Evolutionary conservation across 1,140 invertebrate species (phyloP).

Genomic region (Trachelipus rathkii): DNA sequence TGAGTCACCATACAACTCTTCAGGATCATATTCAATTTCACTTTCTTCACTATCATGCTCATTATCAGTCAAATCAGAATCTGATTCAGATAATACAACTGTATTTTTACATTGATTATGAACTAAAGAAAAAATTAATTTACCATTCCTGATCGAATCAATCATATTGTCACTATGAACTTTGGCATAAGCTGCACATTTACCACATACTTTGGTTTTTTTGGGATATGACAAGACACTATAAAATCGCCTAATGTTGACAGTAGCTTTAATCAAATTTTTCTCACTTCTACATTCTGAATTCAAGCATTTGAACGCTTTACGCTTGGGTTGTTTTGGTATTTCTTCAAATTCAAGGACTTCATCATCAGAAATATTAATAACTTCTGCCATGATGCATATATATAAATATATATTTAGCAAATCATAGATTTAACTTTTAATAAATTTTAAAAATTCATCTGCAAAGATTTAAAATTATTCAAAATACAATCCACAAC

Average conservation of each 20-base stretch:
- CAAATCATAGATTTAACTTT: no score
- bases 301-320: conserved; percentile 38
- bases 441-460: no score
- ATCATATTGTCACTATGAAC: conserved; percentile 31
- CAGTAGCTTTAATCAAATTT: conserved; percentile 30
- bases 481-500: no score
- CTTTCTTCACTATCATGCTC: background rate
- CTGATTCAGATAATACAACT: conserved; percentile 39
- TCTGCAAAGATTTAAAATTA: no score
- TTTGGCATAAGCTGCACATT: conserved; percentile 25
- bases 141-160: conserved; percentile 19
- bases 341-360: background rate
- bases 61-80: conserved; percentile 41
- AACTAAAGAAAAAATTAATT: conserved; percentile 32
- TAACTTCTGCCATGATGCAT: conserved; percentile 30
- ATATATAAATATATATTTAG: no score
- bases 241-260: conserved; percentile 35
- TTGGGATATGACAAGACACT: conserved; percentile 43
- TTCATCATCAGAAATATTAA: conserved; percentile 35
- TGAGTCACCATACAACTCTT: background rate
- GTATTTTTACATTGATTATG: conserved; percentile 31
- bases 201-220: conserved; percentile 34
- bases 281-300: conserved; percentile 35
- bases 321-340: conserved; percentile 1
- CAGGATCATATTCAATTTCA: background rate